These are phyloP conservation scores for Mamestra brassicae DNA, from an alignment of 2,888 invertebrate species.

Conservation along the genomic window DNA sequence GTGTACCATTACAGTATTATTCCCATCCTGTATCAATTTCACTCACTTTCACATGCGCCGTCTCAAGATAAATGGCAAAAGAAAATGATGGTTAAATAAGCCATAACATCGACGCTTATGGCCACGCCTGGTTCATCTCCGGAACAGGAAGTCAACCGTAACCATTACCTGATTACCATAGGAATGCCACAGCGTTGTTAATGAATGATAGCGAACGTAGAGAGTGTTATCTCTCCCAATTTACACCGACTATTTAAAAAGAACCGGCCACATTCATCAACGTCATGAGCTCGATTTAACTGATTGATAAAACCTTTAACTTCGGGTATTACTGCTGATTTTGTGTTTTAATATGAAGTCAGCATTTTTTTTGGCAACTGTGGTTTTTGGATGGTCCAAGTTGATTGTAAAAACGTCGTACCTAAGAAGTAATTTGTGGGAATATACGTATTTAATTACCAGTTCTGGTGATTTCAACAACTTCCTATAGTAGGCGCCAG, in stretches of 20 bases:
- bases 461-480: background rate
- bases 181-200: constrained; percentile 59
- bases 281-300: background rate
- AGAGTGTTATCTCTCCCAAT: constrained; percentile 46
- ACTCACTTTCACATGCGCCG: constrained; percentile 50
- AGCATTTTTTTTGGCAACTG: background rate
- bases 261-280: constrained; percentile 39
- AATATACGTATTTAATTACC: background rate
- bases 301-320: constrained; percentile 11
- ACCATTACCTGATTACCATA: constrained; percentile 64
- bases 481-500: no score
- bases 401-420: background rate
- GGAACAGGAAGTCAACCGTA: constrained; percentile 48
- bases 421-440: background rate
- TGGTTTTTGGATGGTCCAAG: background rate
- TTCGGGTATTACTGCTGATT: background rate
- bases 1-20: constrained; percentile 51
- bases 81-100: constrained; percentile 11
- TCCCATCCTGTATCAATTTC: constrained; percentile 51
- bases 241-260: constrained; percentile 14
- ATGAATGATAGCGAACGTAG: constrained; percentile 35
- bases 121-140: background rate
- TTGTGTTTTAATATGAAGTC: background rate
- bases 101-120: constrained; percentile 1
- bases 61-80: constrained; percentile 25